A percentile compares a stretch with the other conserved stretches of the same genome.
These are phyloP conservation scores for Acanthopleura granulata DNA, from an alignment of 2,888 invertebrate genomes.

Conservation along the genomic window DNA sequence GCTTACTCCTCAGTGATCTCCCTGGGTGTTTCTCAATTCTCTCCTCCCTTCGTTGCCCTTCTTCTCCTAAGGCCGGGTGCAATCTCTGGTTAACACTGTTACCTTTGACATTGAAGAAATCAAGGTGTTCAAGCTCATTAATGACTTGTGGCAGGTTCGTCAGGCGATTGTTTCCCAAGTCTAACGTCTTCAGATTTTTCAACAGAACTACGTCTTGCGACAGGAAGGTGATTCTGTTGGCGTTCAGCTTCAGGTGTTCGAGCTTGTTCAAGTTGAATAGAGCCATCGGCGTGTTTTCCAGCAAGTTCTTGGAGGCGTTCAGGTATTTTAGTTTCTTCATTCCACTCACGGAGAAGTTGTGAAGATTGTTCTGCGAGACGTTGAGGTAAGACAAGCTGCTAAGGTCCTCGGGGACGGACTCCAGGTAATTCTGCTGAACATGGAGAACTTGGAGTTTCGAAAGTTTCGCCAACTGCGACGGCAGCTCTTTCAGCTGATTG, in stretches of 20 bases:
- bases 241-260: constrained; percentile 51
- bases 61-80: neutral
- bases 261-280: constrained; percentile 51
- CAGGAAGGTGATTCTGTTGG: constrained; percentile 57
- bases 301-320: constrained; percentile 53
- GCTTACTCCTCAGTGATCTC: neutral
- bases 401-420: constrained; percentile 48
- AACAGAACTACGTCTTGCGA: constrained; percentile 60
- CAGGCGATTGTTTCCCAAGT: constrained; percentile 61
- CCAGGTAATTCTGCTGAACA: constrained; percentile 54
- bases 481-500: constrained; percentile 50
- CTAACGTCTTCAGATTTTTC: constrained; percentile 54
- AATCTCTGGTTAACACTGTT: constrained; percentile 39
- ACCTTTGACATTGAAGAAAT: constrained; percentile 61
- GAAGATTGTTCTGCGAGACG: constrained; percentile 54
- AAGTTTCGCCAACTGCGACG: constrained; percentile 40
- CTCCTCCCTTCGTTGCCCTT: neutral
- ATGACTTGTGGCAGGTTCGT: constrained; percentile 56
- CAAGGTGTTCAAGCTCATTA: constrained; percentile 56
- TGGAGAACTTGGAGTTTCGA: constrained; percentile 52
- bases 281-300: constrained; percentile 61
- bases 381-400: constrained; percentile 55
- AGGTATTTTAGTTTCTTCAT: constrained; percentile 57
- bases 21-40: neutral
- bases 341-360: constrained; percentile 55